These are phyloP conservation scores for Orestias chungarensis DNA, from an alignment of 2,797 vertebrate genomes.

Conservation along the genomic window DNA sequence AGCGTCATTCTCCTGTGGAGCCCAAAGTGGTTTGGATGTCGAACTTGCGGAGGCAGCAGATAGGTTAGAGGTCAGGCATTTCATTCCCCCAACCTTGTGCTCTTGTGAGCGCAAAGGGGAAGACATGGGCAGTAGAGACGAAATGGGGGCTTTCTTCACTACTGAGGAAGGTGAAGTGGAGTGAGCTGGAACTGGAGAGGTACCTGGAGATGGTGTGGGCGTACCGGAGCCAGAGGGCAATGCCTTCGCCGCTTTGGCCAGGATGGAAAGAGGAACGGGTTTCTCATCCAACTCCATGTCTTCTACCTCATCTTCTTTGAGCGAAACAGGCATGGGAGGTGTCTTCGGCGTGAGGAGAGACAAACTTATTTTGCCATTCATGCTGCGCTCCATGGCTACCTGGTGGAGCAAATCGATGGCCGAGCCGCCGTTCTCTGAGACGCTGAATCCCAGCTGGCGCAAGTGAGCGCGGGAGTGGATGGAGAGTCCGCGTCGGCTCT, in stretches of 20 bases:
- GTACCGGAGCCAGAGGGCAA: slow-evolving; percentile 63
- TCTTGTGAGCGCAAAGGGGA: slow-evolving; percentile 86
- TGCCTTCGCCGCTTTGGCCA: slow-evolving; percentile 68
- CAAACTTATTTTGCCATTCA: slow-evolving; percentile 56
- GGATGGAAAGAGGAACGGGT: slow-evolving; percentile 64
- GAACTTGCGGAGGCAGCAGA: slow-evolving; percentile 70
- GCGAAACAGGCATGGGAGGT: slow-evolving; percentile 20
- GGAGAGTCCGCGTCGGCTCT: slow-evolving; percentile 88
- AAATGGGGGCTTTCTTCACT: slow-evolving; percentile 88
- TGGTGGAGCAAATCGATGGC: slow-evolving; percentile 90
- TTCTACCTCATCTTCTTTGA: slow-evolving; percentile 66
- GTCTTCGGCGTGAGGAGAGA: slow-evolving; percentile 69
- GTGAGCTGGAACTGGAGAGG: slow-evolving; percentile 71
- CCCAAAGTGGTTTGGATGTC: slow-evolving; percentile 87
- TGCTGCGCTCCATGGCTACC: slow-evolving; percentile 85
- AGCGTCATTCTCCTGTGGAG: slow-evolving; percentile 89
- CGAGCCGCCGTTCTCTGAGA: slow-evolving; percentile 88
- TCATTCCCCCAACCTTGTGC: slow-evolving; percentile 79
- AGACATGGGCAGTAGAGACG: slow-evolving; percentile 83
- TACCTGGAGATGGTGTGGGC: slow-evolving; percentile 63
- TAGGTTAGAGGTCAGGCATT: slow-evolving; percentile 76
- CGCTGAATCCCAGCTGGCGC: slow-evolving; percentile 87
- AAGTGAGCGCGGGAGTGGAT: slow-evolving; percentile 92
- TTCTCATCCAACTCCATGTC: slow-evolving; percentile 77
- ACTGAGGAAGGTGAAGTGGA: slow-evolving; percentile 84